A percentile compares a stretch with the other conserved stretches of the same genome.
These are phyloP conservation scores for Ctenodactylus gundi DNA, from an alignment of 2,113 vertebrate genomes.

Conservation along the genomic window DNA sequence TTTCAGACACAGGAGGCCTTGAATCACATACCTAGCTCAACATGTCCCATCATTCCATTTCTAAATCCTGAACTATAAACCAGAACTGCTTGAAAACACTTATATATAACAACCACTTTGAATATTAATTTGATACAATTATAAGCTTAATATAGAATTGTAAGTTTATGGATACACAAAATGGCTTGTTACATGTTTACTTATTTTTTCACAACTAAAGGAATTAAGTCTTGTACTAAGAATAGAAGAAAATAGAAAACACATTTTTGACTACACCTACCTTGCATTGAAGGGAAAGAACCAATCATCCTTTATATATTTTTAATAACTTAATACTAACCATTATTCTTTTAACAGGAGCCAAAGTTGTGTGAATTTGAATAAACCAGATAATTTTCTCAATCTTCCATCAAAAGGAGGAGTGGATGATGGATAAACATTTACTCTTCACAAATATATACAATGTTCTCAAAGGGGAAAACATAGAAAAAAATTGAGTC, in stretches of 20 bases:
- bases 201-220: background rate
- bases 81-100: background rate
- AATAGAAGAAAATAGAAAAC: background rate
- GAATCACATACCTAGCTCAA: background rate
- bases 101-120: background rate
- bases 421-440: background rate
- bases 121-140: constrained; percentile 35
- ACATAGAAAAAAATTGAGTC: constrained; percentile 7
- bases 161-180: background rate
- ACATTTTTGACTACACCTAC: background rate
- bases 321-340: constrained; percentile 21
- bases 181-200: background rate
- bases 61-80: constrained; percentile 22
- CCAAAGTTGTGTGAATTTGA: constrained; percentile 34
- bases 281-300: constrained; percentile 11
- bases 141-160: background rate
- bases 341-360: background rate
- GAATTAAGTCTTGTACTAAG: background rate
- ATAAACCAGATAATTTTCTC: background rate
- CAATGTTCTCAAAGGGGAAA: background rate
- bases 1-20: background rate
- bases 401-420: background rate
- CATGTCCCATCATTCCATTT: background rate
- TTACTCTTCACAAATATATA: background rate
- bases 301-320: background rate